Percentiles rank a stretch among this genome's conserved stretches.
Evolutionary conservation across 2,113 vertebrate species (phyloP).

Genomic region (Alligator sinensis): DNA sequence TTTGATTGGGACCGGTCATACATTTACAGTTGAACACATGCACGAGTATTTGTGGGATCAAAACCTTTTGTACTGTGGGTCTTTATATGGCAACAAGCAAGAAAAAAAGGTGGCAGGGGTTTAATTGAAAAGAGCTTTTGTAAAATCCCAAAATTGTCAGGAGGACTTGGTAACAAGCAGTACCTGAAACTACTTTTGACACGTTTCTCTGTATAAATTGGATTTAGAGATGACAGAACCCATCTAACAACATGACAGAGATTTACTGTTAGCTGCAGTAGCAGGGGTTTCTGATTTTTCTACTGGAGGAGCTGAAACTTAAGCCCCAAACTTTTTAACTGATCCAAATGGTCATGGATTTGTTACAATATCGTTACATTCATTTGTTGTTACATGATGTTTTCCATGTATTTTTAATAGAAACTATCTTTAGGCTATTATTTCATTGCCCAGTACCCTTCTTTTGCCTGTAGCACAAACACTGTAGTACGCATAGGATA

Average conservation of each 20-base stretch:
- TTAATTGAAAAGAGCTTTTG: background rate
- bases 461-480: background rate
- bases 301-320: rapidly evolving
- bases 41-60: background rate
- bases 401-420: background rate
- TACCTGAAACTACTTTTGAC: background rate
- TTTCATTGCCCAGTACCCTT: background rate
- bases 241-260: background rate
- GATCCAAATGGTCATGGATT: rapidly evolving
- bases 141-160: background rate
- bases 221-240: background rate
- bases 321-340: rapidly evolving
- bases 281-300: rapidly evolving
- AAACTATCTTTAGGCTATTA: background rate
- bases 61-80: background rate
- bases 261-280: background rate
- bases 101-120: background rate
- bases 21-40: background rate
- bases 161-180: background rate
- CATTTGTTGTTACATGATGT: background rate
- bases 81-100: background rate
- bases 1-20: background rate
- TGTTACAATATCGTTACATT: background rate
- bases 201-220: background rate
- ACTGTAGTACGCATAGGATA: background rate